A percentile compares a stretch with the other conserved stretches of the same genome.
These are phyloP conservation scores for Morelia viridis DNA, from an alignment of 2,797 vertebrate species.

Conservation along the genomic window DNA sequence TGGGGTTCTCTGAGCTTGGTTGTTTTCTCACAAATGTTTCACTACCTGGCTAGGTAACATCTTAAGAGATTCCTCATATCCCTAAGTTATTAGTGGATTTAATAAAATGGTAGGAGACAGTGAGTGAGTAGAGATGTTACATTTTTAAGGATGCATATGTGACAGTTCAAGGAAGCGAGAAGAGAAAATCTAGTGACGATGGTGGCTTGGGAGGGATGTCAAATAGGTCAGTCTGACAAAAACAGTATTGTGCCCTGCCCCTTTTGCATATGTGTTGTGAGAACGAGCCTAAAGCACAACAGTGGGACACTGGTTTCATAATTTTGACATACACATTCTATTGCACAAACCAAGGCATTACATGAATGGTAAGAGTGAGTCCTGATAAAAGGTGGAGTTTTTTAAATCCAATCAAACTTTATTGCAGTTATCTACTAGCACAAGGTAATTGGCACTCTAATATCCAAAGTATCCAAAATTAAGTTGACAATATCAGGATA, in stretches of 20 bases:
- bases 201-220: neutral
- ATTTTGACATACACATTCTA: neutral
- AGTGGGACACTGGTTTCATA: neutral
- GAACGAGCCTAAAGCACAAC: neutral
- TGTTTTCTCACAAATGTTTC: too few species aligned
- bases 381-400: neutral
- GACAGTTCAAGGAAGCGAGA: neutral
- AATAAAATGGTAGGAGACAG: neutral
- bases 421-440: too few species aligned
- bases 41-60: too few species aligned
- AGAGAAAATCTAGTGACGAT: neutral
- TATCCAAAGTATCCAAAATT: too few species aligned
- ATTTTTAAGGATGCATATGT: neutral
- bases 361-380: neutral
- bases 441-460: too few species aligned
- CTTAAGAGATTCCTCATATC: neutral
- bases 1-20: too few species aligned
- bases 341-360: neutral
- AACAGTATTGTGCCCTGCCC: neutral
- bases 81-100: neutral
- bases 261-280: neutral
- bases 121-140: neutral
- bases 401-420: neutral
- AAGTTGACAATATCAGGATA: too few species aligned
- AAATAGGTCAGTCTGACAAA: neutral